Evolutionary conservation across 2,888 invertebrate species (phyloP).

Genomic region (Leptinotarsa haldemani): DNA sequence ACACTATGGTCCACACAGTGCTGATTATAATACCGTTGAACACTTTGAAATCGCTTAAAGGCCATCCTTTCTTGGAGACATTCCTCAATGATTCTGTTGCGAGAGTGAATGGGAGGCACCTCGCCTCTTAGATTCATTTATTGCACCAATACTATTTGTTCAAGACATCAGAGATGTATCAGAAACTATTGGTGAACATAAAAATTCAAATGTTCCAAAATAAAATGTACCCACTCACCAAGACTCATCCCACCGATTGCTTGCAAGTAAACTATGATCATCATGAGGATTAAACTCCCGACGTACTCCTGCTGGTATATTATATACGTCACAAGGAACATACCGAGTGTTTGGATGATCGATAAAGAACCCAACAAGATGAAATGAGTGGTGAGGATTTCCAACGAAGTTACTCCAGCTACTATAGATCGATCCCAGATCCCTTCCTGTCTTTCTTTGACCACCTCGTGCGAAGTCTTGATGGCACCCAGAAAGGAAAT

Average conservation of each 20-base stretch:
- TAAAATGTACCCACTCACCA: slow-evolving; percentile 64
- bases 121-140: slow-evolving; percentile 35
- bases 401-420: slow-evolving; percentile 83
- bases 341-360: slow-evolving; percentile 73
- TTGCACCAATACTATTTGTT: too few species aligned
- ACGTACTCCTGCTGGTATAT: slow-evolving; percentile 73
- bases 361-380: slow-evolving; percentile 75
- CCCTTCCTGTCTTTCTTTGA: slow-evolving; percentile 81
- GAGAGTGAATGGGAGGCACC: slow-evolving; percentile 78
- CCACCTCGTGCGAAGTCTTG: slow-evolving; percentile 84
- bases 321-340: slow-evolving; percentile 73
- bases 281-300: slow-evolving; percentile 74
- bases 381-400: slow-evolving; percentile 86
- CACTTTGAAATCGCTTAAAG: slow-evolving; percentile 76
- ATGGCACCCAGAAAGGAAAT: slow-evolving; percentile 88
- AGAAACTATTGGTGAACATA: too few species aligned
- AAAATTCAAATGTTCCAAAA: too few species aligned
- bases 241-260: slow-evolving; percentile 89
- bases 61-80: slow-evolving; percentile 81
- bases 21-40: slow-evolving; percentile 79
- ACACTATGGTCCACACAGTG: slow-evolving; percentile 69
- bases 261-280: slow-evolving; percentile 74
- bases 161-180: too few species aligned
- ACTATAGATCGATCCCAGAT: slow-evolving; percentile 89
- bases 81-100: slow-evolving; percentile 81